Evolutionary conservation across 2,888 invertebrate species (phyloP).

Genomic region (Cheilosia vernalis): DNA sequence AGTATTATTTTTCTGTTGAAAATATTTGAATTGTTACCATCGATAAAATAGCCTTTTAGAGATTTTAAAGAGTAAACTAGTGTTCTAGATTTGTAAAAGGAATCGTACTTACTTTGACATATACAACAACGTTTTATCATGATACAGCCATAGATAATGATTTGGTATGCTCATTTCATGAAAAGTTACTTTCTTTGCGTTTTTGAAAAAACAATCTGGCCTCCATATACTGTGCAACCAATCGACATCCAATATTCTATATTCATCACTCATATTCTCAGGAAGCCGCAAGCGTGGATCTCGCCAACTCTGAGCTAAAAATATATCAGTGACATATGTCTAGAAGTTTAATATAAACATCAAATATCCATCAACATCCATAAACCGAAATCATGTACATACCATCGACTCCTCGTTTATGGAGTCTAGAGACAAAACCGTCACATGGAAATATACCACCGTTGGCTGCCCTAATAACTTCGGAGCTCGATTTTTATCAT

Average conservation of each 20-base stretch:
- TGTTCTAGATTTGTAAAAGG: background rate
- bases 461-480: conserved; percentile 94
- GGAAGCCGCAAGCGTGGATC: conserved; percentile 94
- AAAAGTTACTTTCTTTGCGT: conserved; percentile 96
- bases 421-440: conserved; percentile 95
- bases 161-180: conserved; percentile 98
- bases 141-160: conserved; percentile 95
- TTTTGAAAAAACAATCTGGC: conserved; percentile 97
- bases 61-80: background rate
- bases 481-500: conserved; percentile 95
- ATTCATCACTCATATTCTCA: conserved; percentile 97
- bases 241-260: conserved; percentile 93
- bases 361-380: background rate
- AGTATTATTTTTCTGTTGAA: too few relatives aligned
- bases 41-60: too few relatives aligned
- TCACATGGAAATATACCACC: conserved; percentile 95
- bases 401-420: conserved; percentile 97
- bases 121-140: conserved; percentile 94
- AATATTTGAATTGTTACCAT: too few relatives aligned
- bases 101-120: conserved; percentile 91
- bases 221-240: conserved; percentile 96
- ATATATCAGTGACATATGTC: conserved; percentile 97
- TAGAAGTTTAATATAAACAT: conserved; percentile 81
- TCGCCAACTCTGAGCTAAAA: conserved; percentile 96
- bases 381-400: conserved; percentile 8